These are phyloP conservation scores for Pilophorus perplexus DNA, from an alignment of 2,888 invertebrate genomes.

Conservation along the genomic window DNA sequence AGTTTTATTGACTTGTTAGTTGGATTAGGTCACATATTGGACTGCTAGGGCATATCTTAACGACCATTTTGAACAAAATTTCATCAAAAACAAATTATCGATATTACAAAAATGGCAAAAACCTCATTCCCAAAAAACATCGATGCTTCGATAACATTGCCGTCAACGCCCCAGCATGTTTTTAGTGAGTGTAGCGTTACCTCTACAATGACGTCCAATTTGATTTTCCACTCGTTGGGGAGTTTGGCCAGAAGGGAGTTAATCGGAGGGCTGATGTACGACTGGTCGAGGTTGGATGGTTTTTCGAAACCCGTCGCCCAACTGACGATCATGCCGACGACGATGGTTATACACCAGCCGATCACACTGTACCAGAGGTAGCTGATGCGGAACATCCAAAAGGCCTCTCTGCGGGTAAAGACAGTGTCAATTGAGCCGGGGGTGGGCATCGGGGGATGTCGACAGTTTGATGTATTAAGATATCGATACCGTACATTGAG, in stretches of 20 bases:
- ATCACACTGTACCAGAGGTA: slow-evolving; percentile 89
- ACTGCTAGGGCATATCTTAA: too few relatives aligned
- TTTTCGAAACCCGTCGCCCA: slow-evolving; percentile 63
- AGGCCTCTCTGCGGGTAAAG: not conserved
- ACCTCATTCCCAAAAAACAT: not conserved
- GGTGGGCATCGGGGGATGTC: too few relatives aligned
- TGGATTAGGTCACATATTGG: too few relatives aligned
- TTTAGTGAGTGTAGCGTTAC: too few relatives aligned
- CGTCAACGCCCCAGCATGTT: not conserved
- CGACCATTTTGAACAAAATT: too few relatives aligned
- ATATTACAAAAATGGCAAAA: not conserved
- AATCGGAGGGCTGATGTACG: slow-evolving; percentile 67
- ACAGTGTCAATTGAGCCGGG: too few relatives aligned
- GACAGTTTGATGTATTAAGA: not conserved
- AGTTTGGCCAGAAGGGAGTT: slow-evolving; percentile 45
- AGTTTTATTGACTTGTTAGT: too few relatives aligned
- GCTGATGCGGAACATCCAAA: slow-evolving; percentile 66
- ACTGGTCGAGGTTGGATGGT: slow-evolving; percentile 63
- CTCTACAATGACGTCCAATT: slow-evolving; percentile 43
- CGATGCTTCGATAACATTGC: not conserved
- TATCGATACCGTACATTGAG: not conserved
- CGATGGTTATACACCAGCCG: slow-evolving; percentile 69
- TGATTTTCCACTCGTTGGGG: slow-evolving; percentile 47
- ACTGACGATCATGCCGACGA: slow-evolving; percentile 72
- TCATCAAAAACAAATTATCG: not conserved